These are phyloP conservation scores for Clistopyga incitator DNA, from an alignment of 2,888 invertebrate genomes.

Conservation along the genomic window DNA sequence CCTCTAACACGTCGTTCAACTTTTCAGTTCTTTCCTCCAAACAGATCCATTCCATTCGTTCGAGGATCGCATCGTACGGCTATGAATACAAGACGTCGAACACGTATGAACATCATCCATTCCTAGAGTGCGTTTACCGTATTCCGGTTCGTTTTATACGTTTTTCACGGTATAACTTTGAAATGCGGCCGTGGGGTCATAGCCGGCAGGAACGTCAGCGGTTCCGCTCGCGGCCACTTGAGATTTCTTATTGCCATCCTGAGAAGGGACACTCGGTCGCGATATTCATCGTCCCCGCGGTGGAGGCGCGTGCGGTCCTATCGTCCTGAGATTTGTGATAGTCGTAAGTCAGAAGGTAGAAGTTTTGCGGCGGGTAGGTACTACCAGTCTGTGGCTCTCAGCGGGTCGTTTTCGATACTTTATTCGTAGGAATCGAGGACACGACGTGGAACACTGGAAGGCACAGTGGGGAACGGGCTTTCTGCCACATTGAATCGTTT, in stretches of 20 bases:
- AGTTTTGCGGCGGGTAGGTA: constrained; percentile 55
- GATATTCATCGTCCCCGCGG: constrained; percentile 65
- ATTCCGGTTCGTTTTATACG: constrained; percentile 28
- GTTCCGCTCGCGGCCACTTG: constrained; percentile 32
- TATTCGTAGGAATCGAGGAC: constrained; percentile 58
- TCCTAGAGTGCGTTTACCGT: constrained; percentile 13
- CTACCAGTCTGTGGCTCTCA: constrained; percentile 43
- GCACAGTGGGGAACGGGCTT: constrained; percentile 37
- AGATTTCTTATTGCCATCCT: constrained; percentile 51
- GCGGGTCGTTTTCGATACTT: constrained; percentile 62
- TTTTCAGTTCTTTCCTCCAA: not conserved
- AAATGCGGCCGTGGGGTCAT: constrained; percentile 38
- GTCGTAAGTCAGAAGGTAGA: constrained; percentile 61
- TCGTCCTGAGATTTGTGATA: constrained; percentile 66
- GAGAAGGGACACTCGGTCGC: constrained; percentile 52
- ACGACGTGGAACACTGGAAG: constrained; percentile 52
- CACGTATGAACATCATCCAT: constrained; percentile 25
- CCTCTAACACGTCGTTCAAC: not conserved
- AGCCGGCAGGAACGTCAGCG: constrained; percentile 13
- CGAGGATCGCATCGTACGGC: constrained; percentile 11
- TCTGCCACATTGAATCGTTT: constrained; percentile 46
- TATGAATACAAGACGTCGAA: constrained; percentile 34
- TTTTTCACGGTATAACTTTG: constrained; percentile 17
- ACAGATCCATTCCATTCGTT: not conserved
- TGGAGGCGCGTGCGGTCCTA: constrained; percentile 49